A percentile compares a stretch with the other conserved stretches of the same genome.
Conservation (phyloP, 1,140 invertebrate genomes). For the Euwallacea similis region DNA sequence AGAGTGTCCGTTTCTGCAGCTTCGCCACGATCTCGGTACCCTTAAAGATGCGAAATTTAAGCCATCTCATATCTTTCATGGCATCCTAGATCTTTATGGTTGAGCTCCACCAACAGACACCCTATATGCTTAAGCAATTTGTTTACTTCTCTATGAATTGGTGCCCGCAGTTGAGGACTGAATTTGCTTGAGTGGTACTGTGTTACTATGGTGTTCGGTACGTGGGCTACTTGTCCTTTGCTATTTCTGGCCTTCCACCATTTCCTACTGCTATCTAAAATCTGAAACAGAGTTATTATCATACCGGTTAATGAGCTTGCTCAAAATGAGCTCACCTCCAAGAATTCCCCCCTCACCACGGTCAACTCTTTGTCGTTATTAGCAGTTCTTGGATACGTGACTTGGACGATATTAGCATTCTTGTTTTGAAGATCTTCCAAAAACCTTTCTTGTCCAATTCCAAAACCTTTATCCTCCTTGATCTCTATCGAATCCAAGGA, state of each 20-base stretch:
- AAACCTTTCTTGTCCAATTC: conserved; percentile 65
- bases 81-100: no score
- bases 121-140: no score
- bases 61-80: no score
- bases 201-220: conserved; percentile 96
- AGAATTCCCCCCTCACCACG: conserved; percentile 90
- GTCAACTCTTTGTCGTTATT: conserved; percentile 98
- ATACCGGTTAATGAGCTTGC: no score
- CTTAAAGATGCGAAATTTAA: no score
- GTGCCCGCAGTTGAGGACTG: conserved; percentile 53
- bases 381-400: conserved; percentile 93
- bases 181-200: conserved; percentile 44
- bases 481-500: conserved; percentile 77
- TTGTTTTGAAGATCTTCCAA: conserved; percentile 73
- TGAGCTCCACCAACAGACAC: no score
- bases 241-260: conserved; percentile 98
- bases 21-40: background rate
- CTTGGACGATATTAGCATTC: conserved; percentile 84
- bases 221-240: conserved; percentile 86
- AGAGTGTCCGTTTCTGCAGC: background rate
- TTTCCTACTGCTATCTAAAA: conserved; percentile 92
- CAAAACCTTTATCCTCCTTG: conserved; percentile 55
- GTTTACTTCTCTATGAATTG: conserved; percentile 42
- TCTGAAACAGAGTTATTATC: conserved; percentile 57
- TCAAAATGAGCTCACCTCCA: conserved; percentile 70